phyloP scores from a whole-genome alignment of 30 jellyfish, hydroid and myxozoan species.

The Morbakka virulenta region DNA sequence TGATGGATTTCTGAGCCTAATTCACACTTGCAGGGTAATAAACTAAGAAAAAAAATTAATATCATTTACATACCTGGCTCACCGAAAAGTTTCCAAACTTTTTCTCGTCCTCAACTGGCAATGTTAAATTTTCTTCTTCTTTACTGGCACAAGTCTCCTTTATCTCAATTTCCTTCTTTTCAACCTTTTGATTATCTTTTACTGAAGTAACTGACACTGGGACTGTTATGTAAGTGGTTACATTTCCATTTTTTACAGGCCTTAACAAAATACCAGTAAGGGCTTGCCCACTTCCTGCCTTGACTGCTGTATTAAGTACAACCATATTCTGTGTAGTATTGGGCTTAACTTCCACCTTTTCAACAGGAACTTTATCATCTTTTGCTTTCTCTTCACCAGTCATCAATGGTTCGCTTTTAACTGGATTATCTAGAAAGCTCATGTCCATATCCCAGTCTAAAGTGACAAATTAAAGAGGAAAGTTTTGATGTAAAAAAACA shows the following conservation, averaged over 20 bases:
- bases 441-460: not conserved
- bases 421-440: not conserved
- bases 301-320: not conserved
- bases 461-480: not conserved
- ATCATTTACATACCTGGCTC: too few species aligned
- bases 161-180: too few species aligned
- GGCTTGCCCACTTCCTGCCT: not conserved
- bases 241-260: slow-evolving; percentile 51
- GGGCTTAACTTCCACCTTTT: too few species aligned
- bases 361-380: not conserved
- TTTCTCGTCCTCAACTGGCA: too few species aligned
- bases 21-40: too few species aligned
- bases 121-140: too few species aligned
- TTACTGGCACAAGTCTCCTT: too few species aligned
- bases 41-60: too few species aligned
- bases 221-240: slow-evolving; percentile 59
- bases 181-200: too few species aligned
- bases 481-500: not conserved
- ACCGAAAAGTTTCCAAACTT: too few species aligned
- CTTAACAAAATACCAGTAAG: slow-evolving; percentile 49
- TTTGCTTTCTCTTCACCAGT: not conserved
- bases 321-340: not conserved
- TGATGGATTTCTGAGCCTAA: too few species aligned
- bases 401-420: too few species aligned
- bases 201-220: slow-evolving; percentile 49